Conservation (phyloP, 2,113 vertebrate genomes). For the Muntiacus muntjak region DNA sequence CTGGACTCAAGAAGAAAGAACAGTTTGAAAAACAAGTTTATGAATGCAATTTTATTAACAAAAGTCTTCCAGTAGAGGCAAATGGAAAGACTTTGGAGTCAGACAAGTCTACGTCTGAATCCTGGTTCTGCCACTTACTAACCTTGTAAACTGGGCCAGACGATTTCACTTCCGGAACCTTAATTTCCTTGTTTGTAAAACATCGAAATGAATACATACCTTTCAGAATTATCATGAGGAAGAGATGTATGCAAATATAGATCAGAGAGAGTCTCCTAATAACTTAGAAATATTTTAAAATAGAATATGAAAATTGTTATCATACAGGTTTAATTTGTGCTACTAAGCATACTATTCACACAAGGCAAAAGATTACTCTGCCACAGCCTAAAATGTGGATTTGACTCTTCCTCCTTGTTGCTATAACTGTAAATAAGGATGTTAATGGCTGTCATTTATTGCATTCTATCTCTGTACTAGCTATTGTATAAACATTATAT, state of each 20-base stretch:
- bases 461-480: neutral
- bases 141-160: neutral
- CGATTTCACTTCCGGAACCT: neutral
- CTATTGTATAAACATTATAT: neutral
- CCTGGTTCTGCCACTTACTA: neutral
- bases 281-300: neutral
- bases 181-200: neutral
- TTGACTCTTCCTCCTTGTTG: neutral
- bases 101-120: neutral
- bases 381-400: neutral
- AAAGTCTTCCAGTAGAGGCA: neutral
- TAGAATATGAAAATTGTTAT: neutral
- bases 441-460: neutral
- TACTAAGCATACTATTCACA: neutral
- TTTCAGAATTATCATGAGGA: slow-evolving; percentile 13
- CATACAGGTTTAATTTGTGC: neutral
- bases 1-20: slow-evolving; percentile 23
- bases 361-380: neutral
- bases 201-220: neutral
- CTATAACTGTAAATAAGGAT: neutral
- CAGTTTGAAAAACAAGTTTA: slow-evolving; percentile 2
- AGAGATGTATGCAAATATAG: neutral
- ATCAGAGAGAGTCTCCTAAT: neutral
- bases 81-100: neutral
- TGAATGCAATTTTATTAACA: neutral